Evolutionary conservation across 1,140 invertebrate species (phyloP).

Genomic region (Eupeodes corollae): DNA sequence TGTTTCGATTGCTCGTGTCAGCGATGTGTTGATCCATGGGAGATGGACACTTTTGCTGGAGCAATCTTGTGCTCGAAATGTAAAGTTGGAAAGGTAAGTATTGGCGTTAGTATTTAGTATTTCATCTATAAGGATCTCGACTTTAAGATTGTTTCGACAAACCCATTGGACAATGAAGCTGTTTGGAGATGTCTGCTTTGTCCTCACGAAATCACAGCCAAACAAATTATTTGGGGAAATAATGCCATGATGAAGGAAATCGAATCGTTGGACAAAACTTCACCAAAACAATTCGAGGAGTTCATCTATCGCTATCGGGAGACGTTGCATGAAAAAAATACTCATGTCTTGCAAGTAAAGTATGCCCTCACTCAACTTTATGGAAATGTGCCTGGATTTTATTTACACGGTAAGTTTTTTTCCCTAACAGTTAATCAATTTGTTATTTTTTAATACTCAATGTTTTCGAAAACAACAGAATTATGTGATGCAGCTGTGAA

Average conservation of each 20-base stretch:
- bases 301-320: conserved; percentile 49
- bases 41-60: conserved; percentile 50
- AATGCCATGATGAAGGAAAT: conserved; percentile 49
- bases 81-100: conserved; percentile 37
- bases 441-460: conserved; percentile 15
- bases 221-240: conserved; percentile 47
- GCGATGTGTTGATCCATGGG: conserved; percentile 52
- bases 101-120: neutral
- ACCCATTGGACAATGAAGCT: conserved; percentile 47
- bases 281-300: conserved; percentile 45
- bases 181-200: conserved; percentile 54
- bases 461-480: conserved; percentile 37
- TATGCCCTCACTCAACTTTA: conserved; percentile 53
- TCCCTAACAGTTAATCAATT: neutral
- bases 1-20: conserved; percentile 52
- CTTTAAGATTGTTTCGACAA: conserved; percentile 39
- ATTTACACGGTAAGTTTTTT: conserved; percentile 39
- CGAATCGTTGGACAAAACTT: conserved; percentile 42
- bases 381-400: conserved; percentile 45
- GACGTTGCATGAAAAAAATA: conserved; percentile 50
- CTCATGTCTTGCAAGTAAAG: conserved; percentile 53
- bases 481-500: conserved; percentile 43
- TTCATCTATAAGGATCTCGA: conserved; percentile 3
- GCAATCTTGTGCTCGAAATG: conserved; percentile 50
- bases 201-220: conserved; percentile 40